phyloP scores from a whole-genome alignment of 2,113 vertebrate species.

The Nyctibius bracteatus region DNA sequence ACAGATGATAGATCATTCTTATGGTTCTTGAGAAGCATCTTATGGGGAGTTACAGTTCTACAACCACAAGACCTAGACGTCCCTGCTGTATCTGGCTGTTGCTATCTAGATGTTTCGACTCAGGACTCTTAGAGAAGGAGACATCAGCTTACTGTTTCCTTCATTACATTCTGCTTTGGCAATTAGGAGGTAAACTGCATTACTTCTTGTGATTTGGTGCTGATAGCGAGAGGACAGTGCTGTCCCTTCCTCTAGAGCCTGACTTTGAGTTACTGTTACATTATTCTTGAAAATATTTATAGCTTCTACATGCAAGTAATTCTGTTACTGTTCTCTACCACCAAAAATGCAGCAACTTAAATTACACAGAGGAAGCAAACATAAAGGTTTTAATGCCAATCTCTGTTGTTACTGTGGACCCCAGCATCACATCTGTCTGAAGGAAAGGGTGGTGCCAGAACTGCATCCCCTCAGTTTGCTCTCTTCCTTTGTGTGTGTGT shows the following conservation, averaged over 20 bases:
- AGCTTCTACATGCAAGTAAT: neutral
- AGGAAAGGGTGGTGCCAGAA: neutral
- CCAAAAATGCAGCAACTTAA: neutral
- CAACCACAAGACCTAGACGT: neutral
- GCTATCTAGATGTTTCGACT: neutral
- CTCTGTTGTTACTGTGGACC: neutral
- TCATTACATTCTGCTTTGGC: neutral
- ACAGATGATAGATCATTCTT: neutral
- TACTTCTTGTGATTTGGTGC: neutral
- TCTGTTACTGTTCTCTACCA: neutral
- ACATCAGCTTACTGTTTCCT: neutral
- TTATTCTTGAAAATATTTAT: neutral
- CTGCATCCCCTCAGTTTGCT: neutral
- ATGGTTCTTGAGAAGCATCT: neutral
- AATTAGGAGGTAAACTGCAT: neutral
- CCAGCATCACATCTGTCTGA: neutral
- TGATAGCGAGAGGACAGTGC: neutral
- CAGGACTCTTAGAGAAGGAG: neutral
- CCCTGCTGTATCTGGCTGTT: neutral
- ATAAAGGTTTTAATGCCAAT: neutral
- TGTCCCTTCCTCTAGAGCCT: neutral
- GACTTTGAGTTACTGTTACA: neutral
- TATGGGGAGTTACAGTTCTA: neutral
- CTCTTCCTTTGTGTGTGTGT: neutral
- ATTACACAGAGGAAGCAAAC: neutral